Base-by-base conservation (phyloP, 2,113 vertebrate species). In the Toxotes chatareus region DNA sequence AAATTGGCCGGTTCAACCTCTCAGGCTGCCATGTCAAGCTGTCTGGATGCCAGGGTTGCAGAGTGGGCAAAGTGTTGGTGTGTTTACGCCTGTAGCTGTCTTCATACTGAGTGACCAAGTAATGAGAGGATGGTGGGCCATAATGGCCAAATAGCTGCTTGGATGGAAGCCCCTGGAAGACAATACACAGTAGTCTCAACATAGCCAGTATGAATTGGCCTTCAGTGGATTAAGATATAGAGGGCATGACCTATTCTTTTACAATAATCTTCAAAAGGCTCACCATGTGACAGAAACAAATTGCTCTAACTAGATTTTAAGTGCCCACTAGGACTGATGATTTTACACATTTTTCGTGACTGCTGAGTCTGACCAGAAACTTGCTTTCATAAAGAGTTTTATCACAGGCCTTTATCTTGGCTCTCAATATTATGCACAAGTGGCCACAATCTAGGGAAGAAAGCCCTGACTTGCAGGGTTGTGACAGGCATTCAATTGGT, bases 91-190 rank as follows among this genome's bases (percentile, higher is more conserved):
- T 93, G 36, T 95, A 96, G 56, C 93, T 88, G 73, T 97, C 95
- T 0, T 95, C 95, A 0, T 96, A 96, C 0, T 94, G 90, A 0
- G 94, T 92, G 51, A 96, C 94, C 60, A 95, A 85, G 76, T 94
- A 85, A 59, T 81, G 71, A 49, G 87, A 88, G 4, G 75, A 74
- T 31, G 92, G 88, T 3, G 91, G 91, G 23, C 85, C 78, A 7
- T 93, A 93, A 55, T 96, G 94, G 56, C 73, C 89, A 53, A 96
- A 86, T 21, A 97, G 83, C 42, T 90, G 89, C 82, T 93, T 93
- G 38, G 53, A 82, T 10, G 94, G 94, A 83, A 97, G 92, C 11
- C 96, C 97, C 96, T 95, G 82, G 42, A 94, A 93, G 31, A 82
- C 71, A 66, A 80, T 64, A 59, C n/a, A 72, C 38, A 71, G 32